Evolutionary conservation across 2,113 vertebrate species (phyloP), one percentile per base, ranked within the genome.

Genomic region (Recurvirostra avosetta): DNA sequence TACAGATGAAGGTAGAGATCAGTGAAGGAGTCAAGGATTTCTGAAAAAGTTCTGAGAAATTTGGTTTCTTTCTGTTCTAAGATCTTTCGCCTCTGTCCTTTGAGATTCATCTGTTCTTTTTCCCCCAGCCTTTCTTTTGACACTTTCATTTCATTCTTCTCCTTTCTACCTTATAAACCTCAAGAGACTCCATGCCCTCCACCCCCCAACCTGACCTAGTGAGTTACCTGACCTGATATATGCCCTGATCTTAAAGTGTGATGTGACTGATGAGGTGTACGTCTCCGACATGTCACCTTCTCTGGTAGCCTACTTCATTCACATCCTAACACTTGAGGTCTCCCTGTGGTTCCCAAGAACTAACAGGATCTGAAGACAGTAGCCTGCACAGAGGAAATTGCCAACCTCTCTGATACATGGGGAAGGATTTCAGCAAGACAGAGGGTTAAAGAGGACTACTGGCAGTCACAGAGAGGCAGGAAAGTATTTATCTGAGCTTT

Each of bases 261-360:
- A 92, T 32, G 65, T 96, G 97, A 96, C 22, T 41, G 90, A 97
- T 96, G 95, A 96, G 83, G 88, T 95, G 94, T 20, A 88, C 0
- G 5, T 76, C 86, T 89, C 76, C 0, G 0, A 78, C 49, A 30
- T 68, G 83, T 79, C 94, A 72, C 86, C 94, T 91, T 72, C 88
- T 72, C 83, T 94, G 83, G 95, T 92, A 93, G 86, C 91, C 83
- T 67, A 26, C 41, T 93, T 93, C 86, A 78, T 91, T 91, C 88
- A 94, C 56, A 84, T 26, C 52, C 88, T 45, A 53, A 74, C 73
- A 68, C 25, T 62, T 59, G 47, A 47, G 30, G 16, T 86, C 19
- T 92, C 86, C 68, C 40, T 53, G 43, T 71, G 30, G 17, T 75
- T 86, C 61, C 73, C 43, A 72, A 88, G 74, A 88, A 15, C 36